Percentiles rank a stretch among this genome's conserved stretches.
phyloP scores from a whole-genome alignment of 2,888 invertebrate species.

The Sphaerophoria taeniata region DNA sequence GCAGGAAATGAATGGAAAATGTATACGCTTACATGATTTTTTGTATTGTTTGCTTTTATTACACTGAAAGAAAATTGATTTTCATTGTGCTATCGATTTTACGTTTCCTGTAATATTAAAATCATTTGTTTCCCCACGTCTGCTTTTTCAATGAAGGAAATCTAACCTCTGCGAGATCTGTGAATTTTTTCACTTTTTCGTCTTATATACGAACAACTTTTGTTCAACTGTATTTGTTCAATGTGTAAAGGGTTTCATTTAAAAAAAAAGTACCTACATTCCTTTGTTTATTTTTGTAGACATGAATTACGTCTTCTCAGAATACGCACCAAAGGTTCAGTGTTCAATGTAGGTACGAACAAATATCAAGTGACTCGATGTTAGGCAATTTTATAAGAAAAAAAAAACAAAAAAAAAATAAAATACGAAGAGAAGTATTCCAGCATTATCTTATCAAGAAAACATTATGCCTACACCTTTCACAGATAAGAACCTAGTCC shows the following conservation, averaged over 20 bases:
- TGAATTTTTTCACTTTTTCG: too few species aligned
- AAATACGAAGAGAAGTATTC: background rate
- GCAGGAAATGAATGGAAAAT: conserved; percentile 6
- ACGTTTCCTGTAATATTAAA: too few species aligned
- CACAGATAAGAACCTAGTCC: conserved; percentile 15
- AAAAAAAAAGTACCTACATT: too few species aligned
- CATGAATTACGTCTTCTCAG: background rate
- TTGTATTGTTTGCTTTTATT: background rate
- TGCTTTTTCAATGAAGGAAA: too few species aligned
- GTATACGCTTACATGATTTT: background rate
- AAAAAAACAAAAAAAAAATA: background rate
- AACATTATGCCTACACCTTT: conserved; percentile 10
- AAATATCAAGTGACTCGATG: background rate
- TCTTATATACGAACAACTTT: too few species aligned
- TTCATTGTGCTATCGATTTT: background rate
- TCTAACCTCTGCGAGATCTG: too few species aligned
- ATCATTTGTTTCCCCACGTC: too few species aligned
- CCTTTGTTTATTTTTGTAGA: background rate
- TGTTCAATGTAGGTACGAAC: conserved; percentile 25
- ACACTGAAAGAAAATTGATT: conserved; percentile 6
- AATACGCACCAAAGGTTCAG: background rate
- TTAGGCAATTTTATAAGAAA: background rate
- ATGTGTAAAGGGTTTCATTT: too few species aligned
- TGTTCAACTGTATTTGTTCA: too few species aligned
- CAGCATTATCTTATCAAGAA: conserved; percentile 24